Conservation (phyloP, 2,888 invertebrate species). For the Pachycephus smyrnensis region DNA sequence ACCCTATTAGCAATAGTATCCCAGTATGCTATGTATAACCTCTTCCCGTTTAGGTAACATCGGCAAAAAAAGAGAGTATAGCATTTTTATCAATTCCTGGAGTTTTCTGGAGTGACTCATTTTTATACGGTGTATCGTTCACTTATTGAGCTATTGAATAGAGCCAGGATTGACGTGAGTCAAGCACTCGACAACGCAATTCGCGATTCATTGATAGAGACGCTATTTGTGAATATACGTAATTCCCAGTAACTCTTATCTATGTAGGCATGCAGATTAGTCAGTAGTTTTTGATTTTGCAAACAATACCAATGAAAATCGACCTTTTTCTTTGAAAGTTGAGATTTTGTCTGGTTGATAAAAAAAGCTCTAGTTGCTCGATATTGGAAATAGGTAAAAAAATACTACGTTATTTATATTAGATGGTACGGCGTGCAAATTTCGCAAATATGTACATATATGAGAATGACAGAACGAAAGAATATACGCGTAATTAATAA, state of each 20-base stretch:
- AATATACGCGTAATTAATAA: not conserved
- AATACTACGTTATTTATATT: not conserved
- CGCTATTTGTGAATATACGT: not conserved
- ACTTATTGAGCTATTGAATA: not conserved
- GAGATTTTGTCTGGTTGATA: not conserved
- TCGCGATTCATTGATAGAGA: not conserved
- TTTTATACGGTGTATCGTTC: not conserved
- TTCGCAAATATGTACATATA: not conserved
- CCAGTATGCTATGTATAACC: not conserved
- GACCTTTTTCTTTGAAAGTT: not conserved
- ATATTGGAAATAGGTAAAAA: not conserved
- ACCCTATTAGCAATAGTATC: not conserved
- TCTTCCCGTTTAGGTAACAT: not conserved
- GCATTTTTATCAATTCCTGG: not conserved
- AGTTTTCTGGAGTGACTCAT: not conserved
- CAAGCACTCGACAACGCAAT: not conserved
- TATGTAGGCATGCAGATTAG: not conserved
- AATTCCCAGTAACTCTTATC: not conserved
- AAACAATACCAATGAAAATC: not conserved
- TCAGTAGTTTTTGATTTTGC: not conserved
- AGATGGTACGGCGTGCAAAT: not conserved
- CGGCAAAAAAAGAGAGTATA: not conserved
- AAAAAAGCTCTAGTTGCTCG: not conserved
- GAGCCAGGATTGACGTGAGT: not conserved
- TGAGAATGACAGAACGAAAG: not conserved